Base-by-base conservation (phyloP, 1,140 invertebrate genomes). In the Callitettix versicolor region DNA sequence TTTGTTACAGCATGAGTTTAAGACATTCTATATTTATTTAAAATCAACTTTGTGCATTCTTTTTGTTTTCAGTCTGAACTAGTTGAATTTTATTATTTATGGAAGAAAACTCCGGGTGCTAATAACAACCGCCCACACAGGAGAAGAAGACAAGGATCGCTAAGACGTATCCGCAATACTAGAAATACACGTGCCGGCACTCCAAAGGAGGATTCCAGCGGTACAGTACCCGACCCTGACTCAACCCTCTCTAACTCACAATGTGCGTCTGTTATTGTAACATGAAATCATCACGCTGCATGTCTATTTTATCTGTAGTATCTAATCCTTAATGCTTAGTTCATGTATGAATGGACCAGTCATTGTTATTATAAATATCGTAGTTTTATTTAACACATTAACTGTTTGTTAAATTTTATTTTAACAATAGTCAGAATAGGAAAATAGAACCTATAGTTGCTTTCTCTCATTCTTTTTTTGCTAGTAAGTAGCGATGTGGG, bases 21-120 rank as follows among this genome's bases (percentile, higher is more conserved):
- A n/a, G n/a, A n/a, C n/a, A n/a, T n/a, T n/a, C n/a, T n/a, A n/a
- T n/a, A n/a, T n/a, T n/a, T n/a, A n/a, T n/a, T n/a, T n/a, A n/a
- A n/a, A n/a, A n/a, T n/a, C n/a, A n/a, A n/a, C n/a, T n/a, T n/a
- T n/a, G n/a, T n/a, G 9, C 9, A 30, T 44, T 18, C 18, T 53
- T 42, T 26, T 15, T 46, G 15, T 60, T 75, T 76, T 21, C 68
- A 89, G 86, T 84, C 91, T 40, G 94, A 99, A 67, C 74, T 99
- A 63, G 93, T 99, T 22, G 94, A 98, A 68, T 99, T 92, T 75
- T 99, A 99, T 73, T 99, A 99, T 75, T 79, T 98, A 68, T 99
- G 95, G 96, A 99, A 99, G 76, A 99, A 99, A 75, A 98, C 95
- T n/a, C 92, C 95, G n/a, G 90, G 90, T 63, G 95, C 95, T 42